Conservation (phyloP, 2,888 invertebrate species). For the Drosophila gaucha region DNA sequence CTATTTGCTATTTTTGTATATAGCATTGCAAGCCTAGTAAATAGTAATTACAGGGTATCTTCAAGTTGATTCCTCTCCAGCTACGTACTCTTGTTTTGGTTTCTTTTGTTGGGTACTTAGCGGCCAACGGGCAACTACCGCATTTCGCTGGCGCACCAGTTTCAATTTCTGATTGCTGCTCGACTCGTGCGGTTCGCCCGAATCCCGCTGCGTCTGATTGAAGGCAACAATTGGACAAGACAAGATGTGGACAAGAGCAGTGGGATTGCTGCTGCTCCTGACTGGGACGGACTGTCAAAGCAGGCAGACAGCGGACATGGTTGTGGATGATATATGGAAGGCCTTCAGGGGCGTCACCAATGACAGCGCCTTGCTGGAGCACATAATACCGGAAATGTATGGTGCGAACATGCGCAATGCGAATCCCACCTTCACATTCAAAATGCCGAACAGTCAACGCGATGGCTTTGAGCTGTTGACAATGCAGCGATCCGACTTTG, state of each 20-base stretch:
- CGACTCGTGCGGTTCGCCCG: constrained; percentile 56
- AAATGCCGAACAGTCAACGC: constrained; percentile 61
- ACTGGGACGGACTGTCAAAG: background rate
- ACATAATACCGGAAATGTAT: constrained; percentile 81
- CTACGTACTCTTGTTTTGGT: constrained; percentile 2
- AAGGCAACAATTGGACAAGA: background rate
- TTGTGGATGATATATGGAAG: constrained; percentile 72
- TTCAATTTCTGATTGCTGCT: constrained; percentile 69
- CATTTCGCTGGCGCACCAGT: constrained; percentile 64
- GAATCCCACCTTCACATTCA: constrained; percentile 78
- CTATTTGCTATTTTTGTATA: no score
- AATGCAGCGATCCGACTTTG: constrained; percentile 80
- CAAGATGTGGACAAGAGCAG: constrained; percentile 23
- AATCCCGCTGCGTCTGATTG: constrained; percentile 8
- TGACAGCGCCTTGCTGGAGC: constrained; percentile 62
- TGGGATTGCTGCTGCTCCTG: constrained; percentile 20
- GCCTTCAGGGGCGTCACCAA: constrained; percentile 79
- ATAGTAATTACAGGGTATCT: background rate
- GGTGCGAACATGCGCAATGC: constrained; percentile 60
- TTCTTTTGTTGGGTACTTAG: constrained; percentile 42
- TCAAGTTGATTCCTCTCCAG: background rate
- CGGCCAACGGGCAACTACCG: constrained; percentile 62
- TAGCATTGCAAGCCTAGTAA: no score
- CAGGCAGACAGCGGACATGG: constrained; percentile 33
- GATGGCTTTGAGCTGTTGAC: constrained; percentile 51